Evolutionary conservation across 1,140 invertebrate genomes (phyloP), one percentile per base, ranked within the genome.

Genomic region (Drosophila nikananu): DNA sequence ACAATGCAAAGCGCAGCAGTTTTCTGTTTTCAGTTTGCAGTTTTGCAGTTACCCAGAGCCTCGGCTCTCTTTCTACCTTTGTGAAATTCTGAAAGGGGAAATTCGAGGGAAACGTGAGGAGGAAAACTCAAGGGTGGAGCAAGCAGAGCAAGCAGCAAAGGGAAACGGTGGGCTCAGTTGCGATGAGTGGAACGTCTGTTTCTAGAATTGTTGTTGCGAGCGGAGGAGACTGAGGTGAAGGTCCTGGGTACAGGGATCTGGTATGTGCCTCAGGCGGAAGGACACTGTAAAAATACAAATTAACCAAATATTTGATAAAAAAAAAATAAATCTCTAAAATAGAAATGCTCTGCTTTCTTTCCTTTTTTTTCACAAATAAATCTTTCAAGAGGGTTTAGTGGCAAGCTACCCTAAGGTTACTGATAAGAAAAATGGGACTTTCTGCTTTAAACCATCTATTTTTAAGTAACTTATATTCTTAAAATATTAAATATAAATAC

Each of bases 131-230:
- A 57, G 54, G 21, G 32, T 23, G 52, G 6, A 13, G 27, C 17
- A 7, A 23, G 19, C 13, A 3, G 32, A 55, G 52, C n/a, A n/a
- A n/a, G 8, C 21, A n/a, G 41, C 54, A 37, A 55, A 55, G 15
- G 52, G 32, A 15, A 49, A 32, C 49, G 54, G 59, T 54, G 83
- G 52, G 63, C 84, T 84, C 84, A 87, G 81, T 78, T 87, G 84
- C 77, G 77, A 79, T 79, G 84, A 87, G 84, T 89, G 84, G 84
- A 87, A 87, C 84, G 84, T 87, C 84, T 87, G 84, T 87, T 87
- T 84, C 86, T 87, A 66, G 81, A 89, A 82, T 64, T 76, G 75
- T 87, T 89, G 83, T 80, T 84, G 73, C 66, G n/a, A 57, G 51
- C 51, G 51, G n/a, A 21, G 61, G 46, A 66, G 74, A 44, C 15